Percentiles rank a stretch among this genome's conserved stretches.
These are phyloP conservation scores for Oryctes rhinoceros DNA, from an alignment of 1,140 invertebrate genomes.

Conservation along the genomic window DNA sequence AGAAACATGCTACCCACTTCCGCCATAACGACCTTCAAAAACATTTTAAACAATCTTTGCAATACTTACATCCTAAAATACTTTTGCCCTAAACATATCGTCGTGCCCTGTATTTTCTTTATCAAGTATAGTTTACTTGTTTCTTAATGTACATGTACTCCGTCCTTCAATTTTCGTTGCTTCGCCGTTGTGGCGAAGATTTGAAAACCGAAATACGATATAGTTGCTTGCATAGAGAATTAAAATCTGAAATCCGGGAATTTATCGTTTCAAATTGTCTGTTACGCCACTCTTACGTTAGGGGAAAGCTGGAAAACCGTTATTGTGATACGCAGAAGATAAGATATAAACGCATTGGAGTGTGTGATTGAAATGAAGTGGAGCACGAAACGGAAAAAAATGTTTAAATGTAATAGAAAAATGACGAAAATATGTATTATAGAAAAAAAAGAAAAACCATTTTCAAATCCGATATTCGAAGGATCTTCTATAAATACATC, in stretches of 20 bases:
- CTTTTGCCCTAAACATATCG: too few relatives aligned
- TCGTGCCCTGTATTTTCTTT: too few relatives aligned
- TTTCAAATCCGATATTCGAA: background rate
- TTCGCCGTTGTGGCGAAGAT: too few relatives aligned
- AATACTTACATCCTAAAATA: too few relatives aligned
- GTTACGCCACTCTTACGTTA: background rate
- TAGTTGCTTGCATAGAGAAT: too few relatives aligned
- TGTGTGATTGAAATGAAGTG: constrained; percentile 1
- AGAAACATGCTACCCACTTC: too few relatives aligned
- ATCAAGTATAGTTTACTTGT: too few relatives aligned
- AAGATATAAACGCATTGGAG: constrained; percentile 1
- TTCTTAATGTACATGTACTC: too few relatives aligned
- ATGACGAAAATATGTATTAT: background rate
- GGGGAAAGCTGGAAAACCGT: background rate
- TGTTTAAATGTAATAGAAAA: background rate
- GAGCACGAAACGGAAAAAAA: background rate
- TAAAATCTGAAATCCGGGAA: background rate
- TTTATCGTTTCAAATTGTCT: background rate
- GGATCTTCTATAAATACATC: background rate
- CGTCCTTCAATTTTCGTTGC: too few relatives aligned
- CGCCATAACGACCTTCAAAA: too few relatives aligned
- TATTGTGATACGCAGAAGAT: background rate
- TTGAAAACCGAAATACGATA: too few relatives aligned
- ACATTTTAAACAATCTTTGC: too few relatives aligned
- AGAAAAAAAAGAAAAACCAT: background rate